Percentiles rank a stretch among this genome's conserved stretches.
These are phyloP conservation scores for Eubasilissa splendida DNA, from an alignment of 2,888 invertebrate species.

Conservation along the genomic window DNA sequence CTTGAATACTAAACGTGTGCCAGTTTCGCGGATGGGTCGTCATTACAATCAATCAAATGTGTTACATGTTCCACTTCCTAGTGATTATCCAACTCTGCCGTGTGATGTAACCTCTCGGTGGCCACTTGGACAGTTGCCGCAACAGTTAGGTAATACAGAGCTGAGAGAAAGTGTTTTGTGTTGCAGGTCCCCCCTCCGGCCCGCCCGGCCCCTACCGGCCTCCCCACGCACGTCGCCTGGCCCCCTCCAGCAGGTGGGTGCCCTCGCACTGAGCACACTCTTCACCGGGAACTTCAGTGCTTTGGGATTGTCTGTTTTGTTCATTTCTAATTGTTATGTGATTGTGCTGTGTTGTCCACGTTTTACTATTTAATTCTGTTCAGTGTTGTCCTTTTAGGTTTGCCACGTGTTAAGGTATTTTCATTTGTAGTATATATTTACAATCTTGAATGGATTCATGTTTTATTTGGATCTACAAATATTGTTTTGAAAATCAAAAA, in stretches of 20 bases:
- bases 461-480: too few species aligned
- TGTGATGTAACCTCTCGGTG: slow-evolving; percentile 7
- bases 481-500: too few species aligned
- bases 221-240: slow-evolving; percentile 29
- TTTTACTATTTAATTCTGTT: neutral
- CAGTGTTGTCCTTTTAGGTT: neutral
- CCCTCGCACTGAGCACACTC: slow-evolving; percentile 7
- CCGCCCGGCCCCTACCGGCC: slow-evolving; percentile 32
- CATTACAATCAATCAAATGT: neutral
- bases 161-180: slow-evolving; percentile 45
- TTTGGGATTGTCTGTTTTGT: neutral
- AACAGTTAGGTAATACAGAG: slow-evolving; percentile 1
- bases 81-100: slow-evolving; percentile 1
- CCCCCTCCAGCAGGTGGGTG: neutral
- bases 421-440: too few species aligned
- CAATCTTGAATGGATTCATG: too few species aligned
- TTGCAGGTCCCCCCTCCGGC: slow-evolving; percentile 39
- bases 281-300: neutral
- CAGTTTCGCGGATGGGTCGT: neutral
- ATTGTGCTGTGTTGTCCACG: neutral
- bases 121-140: slow-evolving; percentile 9
- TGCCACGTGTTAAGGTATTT: neutral
- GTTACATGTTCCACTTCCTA: slow-evolving; percentile 37
- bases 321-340: neutral
- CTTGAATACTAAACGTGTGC: neutral